phyloP scores from a whole-genome alignment of 2,113 vertebrate species.

The Tachuris rubrigastra region DNA sequence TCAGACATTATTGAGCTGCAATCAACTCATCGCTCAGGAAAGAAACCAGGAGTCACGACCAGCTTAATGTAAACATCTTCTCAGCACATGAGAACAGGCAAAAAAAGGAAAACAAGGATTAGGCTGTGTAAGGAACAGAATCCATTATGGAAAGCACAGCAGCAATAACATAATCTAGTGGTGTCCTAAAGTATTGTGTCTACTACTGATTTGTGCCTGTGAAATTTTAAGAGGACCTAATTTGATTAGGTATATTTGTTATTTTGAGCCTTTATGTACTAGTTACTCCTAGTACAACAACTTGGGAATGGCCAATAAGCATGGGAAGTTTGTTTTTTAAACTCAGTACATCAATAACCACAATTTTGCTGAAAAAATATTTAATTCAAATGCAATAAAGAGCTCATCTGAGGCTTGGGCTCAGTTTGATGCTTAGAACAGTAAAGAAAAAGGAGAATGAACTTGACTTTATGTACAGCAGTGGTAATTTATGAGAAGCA shows the following conservation, averaged over 20 bases:
- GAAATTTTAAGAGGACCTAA: neutral
- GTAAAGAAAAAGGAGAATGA: neutral
- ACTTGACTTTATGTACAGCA: conserved; percentile 17
- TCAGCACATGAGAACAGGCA: neutral
- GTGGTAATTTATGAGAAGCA: neutral
- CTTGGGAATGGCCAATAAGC: neutral
- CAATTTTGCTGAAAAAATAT: neutral
- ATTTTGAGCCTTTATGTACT: neutral
- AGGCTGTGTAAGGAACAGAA: neutral
- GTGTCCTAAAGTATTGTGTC: neutral
- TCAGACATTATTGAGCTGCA: neutral
- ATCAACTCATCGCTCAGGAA: neutral
- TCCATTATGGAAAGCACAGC: neutral
- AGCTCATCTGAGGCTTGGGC: neutral
- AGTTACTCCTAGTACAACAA: neutral
- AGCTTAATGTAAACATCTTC: neutral
- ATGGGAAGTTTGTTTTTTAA: neutral
- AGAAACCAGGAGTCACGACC: neutral
- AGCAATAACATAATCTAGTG: neutral
- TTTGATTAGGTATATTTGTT: neutral
- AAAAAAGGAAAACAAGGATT: neutral
- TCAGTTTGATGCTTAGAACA: neutral
- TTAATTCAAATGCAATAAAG: neutral
- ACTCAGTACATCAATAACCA: neutral
- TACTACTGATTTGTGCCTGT: neutral